A percentile compares a stretch with the other conserved stretches of the same genome.
These are phyloP conservation scores for Charadrius vociferus DNA, from an alignment of 2,113 vertebrate species.

Conservation along the genomic window DNA sequence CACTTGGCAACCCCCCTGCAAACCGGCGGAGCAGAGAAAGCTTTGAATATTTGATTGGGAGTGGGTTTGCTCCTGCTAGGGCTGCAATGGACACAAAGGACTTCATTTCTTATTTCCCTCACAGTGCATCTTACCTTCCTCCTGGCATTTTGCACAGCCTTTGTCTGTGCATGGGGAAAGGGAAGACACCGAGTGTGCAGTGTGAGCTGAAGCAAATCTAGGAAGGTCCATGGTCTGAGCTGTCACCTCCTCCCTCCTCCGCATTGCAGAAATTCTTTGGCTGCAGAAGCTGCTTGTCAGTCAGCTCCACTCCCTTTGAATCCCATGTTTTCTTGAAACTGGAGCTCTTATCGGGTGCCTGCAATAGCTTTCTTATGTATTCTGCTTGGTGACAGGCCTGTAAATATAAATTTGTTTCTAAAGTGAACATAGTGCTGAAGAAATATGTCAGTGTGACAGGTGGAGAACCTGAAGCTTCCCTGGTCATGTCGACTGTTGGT, in stretches of 20 bases:
- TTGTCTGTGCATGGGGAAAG: neutral
- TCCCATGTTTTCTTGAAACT: neutral
- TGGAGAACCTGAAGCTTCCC: neutral
- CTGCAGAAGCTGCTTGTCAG: neutral
- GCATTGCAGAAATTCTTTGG: neutral
- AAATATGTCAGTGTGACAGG: fast-evolving
- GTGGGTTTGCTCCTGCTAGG: neutral
- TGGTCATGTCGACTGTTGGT: fast-evolving
- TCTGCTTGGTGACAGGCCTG: neutral
- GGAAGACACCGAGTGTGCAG: fast-evolving
- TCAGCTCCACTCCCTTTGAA: neutral
- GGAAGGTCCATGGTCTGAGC: fast-evolving
- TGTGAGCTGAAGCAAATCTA: neutral
- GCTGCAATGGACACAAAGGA: neutral
- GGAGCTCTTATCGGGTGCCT: neutral
- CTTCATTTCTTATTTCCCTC: neutral
- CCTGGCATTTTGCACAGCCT: neutral
- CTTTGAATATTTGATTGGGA: neutral
- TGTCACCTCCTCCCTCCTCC: neutral
- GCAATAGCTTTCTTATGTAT: neutral
- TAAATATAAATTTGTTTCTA: neutral
- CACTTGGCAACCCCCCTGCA: neutral
- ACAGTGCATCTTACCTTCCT: fast-evolving
- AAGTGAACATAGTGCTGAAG: neutral
- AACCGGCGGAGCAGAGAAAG: neutral